A percentile compares a stretch with the other conserved stretches of the same genome.
Evolutionary conservation across 2,113 vertebrate genomes (phyloP).

Genomic region (Colossoma macropomum): DNA sequence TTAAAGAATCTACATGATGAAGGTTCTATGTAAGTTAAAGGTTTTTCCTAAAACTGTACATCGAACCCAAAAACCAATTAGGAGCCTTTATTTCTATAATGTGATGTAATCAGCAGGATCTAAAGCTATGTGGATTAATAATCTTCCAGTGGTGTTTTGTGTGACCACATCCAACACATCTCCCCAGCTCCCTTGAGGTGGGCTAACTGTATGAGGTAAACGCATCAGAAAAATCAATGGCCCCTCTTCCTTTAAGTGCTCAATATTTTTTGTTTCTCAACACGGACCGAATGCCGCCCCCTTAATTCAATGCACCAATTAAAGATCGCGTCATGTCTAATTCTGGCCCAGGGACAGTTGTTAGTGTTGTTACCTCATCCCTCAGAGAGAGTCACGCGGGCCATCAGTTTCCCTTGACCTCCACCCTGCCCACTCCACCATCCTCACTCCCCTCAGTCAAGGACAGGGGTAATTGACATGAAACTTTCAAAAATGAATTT

Average conservation of each 20-base stretch:
- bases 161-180: constrained; percentile 54
- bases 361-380: constrained; percentile 94
- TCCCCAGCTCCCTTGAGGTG: constrained; percentile 63
- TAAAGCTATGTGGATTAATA: constrained; percentile 16
- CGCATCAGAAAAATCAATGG: constrained; percentile 92
- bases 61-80: neutral
- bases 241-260: constrained; percentile 91
- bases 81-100: constrained; percentile 20
- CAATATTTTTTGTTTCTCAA: constrained; percentile 94
- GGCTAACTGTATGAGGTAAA: constrained; percentile 81
- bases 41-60: neutral
- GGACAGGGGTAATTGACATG: constrained; percentile 93
- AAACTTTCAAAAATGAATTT: constrained; percentile 99
- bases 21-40: neutral
- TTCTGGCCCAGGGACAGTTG: constrained; percentile 81
- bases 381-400: constrained; percentile 70
- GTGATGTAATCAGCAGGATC: constrained; percentile 23
- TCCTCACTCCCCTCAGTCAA: constrained; percentile 88
- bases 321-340: constrained; percentile 92
- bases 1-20: too few relatives aligned
- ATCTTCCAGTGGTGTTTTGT: constrained; percentile 11
- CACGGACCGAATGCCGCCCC: constrained; percentile 74
- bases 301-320: constrained; percentile 97
- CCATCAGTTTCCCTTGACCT: constrained; percentile 71
- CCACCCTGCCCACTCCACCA: constrained; percentile 58